Base-by-base conservation (phyloP, 2,113 vertebrate species). In the Physeter macrocephalus region DNA sequence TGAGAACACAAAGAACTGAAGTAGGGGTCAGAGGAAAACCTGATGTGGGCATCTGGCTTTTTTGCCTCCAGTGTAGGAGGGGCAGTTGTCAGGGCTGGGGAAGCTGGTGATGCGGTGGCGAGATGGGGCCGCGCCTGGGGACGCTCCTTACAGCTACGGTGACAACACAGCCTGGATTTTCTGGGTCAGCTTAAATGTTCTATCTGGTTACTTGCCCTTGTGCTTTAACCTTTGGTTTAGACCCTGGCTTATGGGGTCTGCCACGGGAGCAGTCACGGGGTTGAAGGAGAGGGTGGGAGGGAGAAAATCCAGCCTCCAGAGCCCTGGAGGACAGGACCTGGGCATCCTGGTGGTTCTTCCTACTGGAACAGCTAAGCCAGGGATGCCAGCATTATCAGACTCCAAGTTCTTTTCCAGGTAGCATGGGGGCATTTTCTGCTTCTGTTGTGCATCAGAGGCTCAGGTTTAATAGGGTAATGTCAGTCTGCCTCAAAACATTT, bases 401-500 rank as follows among this genome's bases (percentile, higher is more conserved):
- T 54, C 46, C 2, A 7, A 67, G 5, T 39, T n/a, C 27, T 69
- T 46, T 0, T n/a, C 31, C 20, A 31, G 81, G 49, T 23, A 8
- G 8, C 15, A 6, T 25, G 9, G 6, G 52, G 71, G 36, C 23
- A 3, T 59, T 78, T 81, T 93, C 71, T n/a, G n/a, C 91, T 85
- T 95, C 85, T 83, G 90, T 43, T 93, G 57, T 85, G 41, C 25
- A 20, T 77, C 14, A n/a, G 74, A 46, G 66, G 43, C 92, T 92
- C 72, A 72, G 29, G 6, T 69, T 93, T 49, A 62, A 57, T 17
- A 43, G 34, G 72, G 61, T 41, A 59, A 86, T 88, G 80, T 85
- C 95, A 95, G 69, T 71, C 39, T 84, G 75, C 54, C 49, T 94
- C 2, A n/a, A 78, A 88, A 87, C 69, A 67, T 77, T 96, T 96